A percentile compares a stretch with the other conserved stretches of the same genome.
phyloP scores from a whole-genome alignment of 2,113 vertebrate species.

The Asarcornis scutulata region DNA sequence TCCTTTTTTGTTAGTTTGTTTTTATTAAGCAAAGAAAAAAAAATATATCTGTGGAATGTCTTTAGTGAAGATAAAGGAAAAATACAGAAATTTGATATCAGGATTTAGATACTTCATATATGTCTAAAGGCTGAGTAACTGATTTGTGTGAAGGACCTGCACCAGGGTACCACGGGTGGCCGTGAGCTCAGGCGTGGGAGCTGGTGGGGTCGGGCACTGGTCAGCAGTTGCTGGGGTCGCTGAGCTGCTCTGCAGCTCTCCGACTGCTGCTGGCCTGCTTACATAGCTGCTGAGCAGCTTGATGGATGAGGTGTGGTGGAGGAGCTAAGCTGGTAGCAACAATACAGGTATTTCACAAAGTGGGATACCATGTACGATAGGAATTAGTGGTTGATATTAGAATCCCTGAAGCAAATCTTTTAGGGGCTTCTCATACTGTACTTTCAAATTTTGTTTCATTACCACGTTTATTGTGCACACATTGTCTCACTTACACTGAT shows the following conservation, averaged over 20 bases:
- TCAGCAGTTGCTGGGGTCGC: background rate
- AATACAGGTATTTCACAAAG: background rate
- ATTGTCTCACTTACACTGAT: background rate
- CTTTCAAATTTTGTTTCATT: background rate
- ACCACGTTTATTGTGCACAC: background rate
- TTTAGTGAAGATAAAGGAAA: background rate
- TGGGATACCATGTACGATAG: background rate
- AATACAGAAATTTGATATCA: background rate
- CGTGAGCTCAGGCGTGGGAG: background rate
- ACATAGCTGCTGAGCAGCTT: background rate
- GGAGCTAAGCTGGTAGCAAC: background rate
- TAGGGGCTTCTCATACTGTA: background rate
- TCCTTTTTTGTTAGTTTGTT: background rate
- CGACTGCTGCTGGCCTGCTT: background rate
- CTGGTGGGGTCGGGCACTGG: fast-evolving
- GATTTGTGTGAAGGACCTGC: background rate
- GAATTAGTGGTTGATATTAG: background rate
- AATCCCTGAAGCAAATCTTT: background rate
- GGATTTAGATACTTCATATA: background rate
- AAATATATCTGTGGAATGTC: background rate
- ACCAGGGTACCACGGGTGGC: background rate
- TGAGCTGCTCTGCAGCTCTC: background rate
- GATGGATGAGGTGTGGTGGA: background rate
- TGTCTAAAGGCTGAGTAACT: background rate
- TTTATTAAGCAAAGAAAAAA: background rate